Evolutionary conservation across 2,888 invertebrate genomes (phyloP).

Genomic region (Bombylius major): DNA sequence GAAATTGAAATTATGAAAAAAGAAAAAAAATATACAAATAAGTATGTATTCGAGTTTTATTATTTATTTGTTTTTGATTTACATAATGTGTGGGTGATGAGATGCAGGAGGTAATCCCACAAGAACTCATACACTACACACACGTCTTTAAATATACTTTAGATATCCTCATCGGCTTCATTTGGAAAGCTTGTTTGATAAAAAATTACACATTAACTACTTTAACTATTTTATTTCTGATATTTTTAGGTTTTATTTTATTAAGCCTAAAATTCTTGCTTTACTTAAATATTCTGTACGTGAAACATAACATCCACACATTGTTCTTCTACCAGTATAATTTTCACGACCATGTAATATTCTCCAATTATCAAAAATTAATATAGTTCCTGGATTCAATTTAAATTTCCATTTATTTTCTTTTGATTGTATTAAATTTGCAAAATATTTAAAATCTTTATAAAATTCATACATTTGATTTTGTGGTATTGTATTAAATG

Average conservation of each 20-base stretch:
- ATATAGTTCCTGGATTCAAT: slow-evolving; percentile 53
- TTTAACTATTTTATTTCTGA: too few relatives aligned
- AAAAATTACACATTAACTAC: too few relatives aligned
- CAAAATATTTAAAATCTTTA: slow-evolving; percentile 41
- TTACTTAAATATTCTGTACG: slow-evolving; percentile 55
- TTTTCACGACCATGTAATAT: slow-evolving; percentile 59
- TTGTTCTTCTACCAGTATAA: slow-evolving; percentile 51
- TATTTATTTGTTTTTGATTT: too few relatives aligned
- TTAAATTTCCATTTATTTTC: slow-evolving; percentile 46
- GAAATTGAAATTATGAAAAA: too few relatives aligned
- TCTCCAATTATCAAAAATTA: slow-evolving; percentile 68
- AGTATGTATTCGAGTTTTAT: too few relatives aligned
- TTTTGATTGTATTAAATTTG: slow-evolving; percentile 40
- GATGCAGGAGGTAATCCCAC: too few relatives aligned
- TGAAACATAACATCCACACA: slow-evolving; percentile 61
- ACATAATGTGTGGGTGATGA: too few relatives aligned
- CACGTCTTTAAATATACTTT: too few relatives aligned
- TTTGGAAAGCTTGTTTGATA: too few relatives aligned
- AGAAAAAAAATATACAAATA: too few relatives aligned
- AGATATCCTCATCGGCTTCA: too few relatives aligned
- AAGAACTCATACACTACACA: too few relatives aligned
- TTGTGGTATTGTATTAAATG: slow-evolving; percentile 42
- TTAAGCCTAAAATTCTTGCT: slow-evolving; percentile 41
- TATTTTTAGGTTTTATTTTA: slow-evolving; percentile 19
- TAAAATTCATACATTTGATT: slow-evolving; percentile 47